These are phyloP conservation scores for Myopa tessellatipennis DNA, from an alignment of 2,888 invertebrate species.

Conservation along the genomic window DNA sequence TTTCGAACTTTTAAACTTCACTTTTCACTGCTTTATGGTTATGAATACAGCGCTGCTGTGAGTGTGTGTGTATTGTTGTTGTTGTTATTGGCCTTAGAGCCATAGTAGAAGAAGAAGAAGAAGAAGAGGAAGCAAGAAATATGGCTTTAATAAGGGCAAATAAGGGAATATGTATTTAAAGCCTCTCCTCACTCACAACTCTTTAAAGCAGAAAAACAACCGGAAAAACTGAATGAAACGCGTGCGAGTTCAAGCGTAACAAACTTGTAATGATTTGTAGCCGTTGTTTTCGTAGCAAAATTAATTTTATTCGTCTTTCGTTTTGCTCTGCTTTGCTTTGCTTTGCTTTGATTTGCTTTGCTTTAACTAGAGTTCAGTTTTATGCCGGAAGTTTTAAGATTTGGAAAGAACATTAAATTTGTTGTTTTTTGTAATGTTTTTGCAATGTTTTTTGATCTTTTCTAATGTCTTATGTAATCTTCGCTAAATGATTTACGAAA, in stretches of 20 bases:
- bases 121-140: neutral
- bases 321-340: constrained; percentile 1
- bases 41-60: constrained; percentile 16
- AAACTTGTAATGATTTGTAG: constrained; percentile 24
- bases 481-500: no score
- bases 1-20: constrained; percentile 36
- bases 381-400: constrained; percentile 2
- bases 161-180: neutral
- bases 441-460: neutral
- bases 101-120: neutral
- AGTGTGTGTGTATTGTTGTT: constrained; percentile 5
- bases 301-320: neutral
- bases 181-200: neutral
- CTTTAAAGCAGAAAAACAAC: neutral
- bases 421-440: neutral
- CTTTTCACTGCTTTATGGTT: constrained; percentile 31
- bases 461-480: neutral
- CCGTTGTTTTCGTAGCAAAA: neutral
- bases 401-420: constrained; percentile 11
- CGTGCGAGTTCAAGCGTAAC: constrained; percentile 17
- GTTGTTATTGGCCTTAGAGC: neutral
- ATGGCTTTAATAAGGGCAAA: constrained; percentile 22
- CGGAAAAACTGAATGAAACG: neutral
- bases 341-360: neutral
- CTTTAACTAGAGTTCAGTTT: neutral